These are phyloP conservation scores for Anoplius nigerrimus DNA, from an alignment of 2,888 invertebrate genomes.

Conservation along the genomic window DNA sequence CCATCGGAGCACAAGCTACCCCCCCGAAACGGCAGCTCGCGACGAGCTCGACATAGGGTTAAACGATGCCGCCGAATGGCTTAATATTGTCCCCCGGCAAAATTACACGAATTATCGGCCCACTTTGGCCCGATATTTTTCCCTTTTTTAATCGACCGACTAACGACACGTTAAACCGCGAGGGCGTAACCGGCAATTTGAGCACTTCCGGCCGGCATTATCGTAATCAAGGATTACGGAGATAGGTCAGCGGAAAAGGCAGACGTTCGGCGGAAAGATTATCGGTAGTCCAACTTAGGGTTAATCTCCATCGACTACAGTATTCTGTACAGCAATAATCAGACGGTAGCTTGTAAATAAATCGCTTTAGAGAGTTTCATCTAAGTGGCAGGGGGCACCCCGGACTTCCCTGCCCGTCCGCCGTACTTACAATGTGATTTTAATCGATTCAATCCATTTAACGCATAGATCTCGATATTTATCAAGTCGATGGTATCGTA, in stretches of 20 bases:
- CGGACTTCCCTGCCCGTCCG: background rate
- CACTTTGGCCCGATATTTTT: constrained; percentile 7
- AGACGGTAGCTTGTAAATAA: constrained; percentile 57
- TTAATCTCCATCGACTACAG: constrained; percentile 40
- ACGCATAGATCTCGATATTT: background rate
- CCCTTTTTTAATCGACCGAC: background rate
- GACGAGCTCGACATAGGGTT: constrained; percentile 66
- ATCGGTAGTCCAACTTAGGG: background rate
- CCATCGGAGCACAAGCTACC: constrained; percentile 3
- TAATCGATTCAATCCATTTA: constrained; percentile 16
- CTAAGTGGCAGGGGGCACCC: background rate
- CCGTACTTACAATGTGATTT: constrained; percentile 20
- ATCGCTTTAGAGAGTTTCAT: constrained; percentile 23
- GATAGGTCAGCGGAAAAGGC: no score
- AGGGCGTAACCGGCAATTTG: constrained; percentile 11
- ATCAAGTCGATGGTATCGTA: background rate
- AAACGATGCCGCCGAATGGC: constrained; percentile 60
- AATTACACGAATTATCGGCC: constrained; percentile 65
- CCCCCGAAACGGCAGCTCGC: constrained; percentile 15
- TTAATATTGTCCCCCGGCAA: constrained; percentile 60
- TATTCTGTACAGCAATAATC: constrained; percentile 66
- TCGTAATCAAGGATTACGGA: background rate
- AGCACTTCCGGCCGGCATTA: constrained; percentile 11
- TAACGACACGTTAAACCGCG: no score
- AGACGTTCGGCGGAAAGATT: no score